Evolutionary conservation across 2,113 vertebrate species (phyloP).

Genomic region (Phodopus roborovskii): DNA sequence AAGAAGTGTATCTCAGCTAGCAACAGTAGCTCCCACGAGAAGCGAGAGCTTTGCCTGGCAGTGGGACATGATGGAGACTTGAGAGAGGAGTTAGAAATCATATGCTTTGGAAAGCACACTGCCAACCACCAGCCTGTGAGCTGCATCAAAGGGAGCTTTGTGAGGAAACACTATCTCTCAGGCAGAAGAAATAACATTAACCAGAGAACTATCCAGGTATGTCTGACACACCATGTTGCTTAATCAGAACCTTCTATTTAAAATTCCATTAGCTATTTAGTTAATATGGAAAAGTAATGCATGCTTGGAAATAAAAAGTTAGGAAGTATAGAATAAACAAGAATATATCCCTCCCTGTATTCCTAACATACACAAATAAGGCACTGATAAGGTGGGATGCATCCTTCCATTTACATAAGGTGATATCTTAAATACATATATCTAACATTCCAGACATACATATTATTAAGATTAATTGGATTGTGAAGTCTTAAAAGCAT

Average conservation of each 20-base stretch:
- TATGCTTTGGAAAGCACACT: background rate
- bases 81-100: slow-evolving; percentile 17
- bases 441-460: background rate
- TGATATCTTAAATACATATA: background rate
- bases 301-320: background rate
- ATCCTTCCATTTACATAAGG: background rate
- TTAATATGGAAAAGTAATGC: background rate
- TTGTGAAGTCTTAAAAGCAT: background rate
- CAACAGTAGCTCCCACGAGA: background rate
- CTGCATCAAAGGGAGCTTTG: background rate
- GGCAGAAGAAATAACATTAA: background rate
- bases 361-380: background rate
- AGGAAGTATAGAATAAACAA: slow-evolving; percentile 3
- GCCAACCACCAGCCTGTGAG: background rate
- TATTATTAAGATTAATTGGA: slow-evolving; percentile 17
- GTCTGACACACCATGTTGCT: background rate
- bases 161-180: background rate
- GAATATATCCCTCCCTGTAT: background rate
- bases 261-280: slow-evolving; percentile 12
- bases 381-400: background rate
- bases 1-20: background rate
- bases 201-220: background rate
- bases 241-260: slow-evolving; percentile 21
- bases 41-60: background rate
- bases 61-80: background rate